These are phyloP conservation scores for Drosophila lowei DNA, from an alignment of 1,140 invertebrate species.

Conservation along the genomic window DNA sequence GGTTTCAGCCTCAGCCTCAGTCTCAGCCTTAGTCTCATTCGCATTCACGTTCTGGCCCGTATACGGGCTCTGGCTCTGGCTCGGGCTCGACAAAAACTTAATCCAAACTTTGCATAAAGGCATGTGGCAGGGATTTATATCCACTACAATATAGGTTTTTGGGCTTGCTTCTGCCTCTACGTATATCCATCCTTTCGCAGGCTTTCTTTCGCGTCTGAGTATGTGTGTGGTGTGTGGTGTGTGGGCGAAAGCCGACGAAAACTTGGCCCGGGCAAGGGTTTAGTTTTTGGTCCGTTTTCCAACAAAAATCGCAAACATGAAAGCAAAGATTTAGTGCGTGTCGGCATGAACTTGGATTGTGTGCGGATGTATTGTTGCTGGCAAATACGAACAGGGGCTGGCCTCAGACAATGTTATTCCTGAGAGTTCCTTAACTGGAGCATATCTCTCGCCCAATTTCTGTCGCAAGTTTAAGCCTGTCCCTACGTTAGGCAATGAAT, in stretches of 20 bases:
- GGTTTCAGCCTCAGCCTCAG: too few relatives aligned
- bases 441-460: constrained; percentile 30
- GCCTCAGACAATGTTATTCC: constrained; percentile 53
- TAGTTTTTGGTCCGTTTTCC: constrained; percentile 48
- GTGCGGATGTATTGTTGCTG: constrained; percentile 59
- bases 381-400: constrained; percentile 20
- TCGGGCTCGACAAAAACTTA: constrained; percentile 58
- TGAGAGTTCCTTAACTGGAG: constrained; percentile 46
- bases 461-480: constrained; percentile 27
- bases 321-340: constrained; percentile 81
- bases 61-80: too few relatives aligned
- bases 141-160: constrained; percentile 63
- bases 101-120: constrained; percentile 81
- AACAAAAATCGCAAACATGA: constrained; percentile 72
- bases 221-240: constrained; percentile 21
- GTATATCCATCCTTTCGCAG: neutral
- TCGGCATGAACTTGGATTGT: constrained; percentile 73
- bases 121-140: constrained; percentile 78
- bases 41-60: neutral
- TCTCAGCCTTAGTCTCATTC: too few relatives aligned
- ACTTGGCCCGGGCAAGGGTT: constrained; percentile 43
- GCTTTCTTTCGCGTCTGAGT: neutral
- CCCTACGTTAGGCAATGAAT: constrained; percentile 35
- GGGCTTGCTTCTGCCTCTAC: constrained; percentile 19
- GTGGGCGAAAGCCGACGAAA: constrained; percentile 34